These are phyloP conservation scores for Leptobrachium leishanense DNA, from an alignment of 2,113 vertebrate genomes.

Conservation along the genomic window DNA sequence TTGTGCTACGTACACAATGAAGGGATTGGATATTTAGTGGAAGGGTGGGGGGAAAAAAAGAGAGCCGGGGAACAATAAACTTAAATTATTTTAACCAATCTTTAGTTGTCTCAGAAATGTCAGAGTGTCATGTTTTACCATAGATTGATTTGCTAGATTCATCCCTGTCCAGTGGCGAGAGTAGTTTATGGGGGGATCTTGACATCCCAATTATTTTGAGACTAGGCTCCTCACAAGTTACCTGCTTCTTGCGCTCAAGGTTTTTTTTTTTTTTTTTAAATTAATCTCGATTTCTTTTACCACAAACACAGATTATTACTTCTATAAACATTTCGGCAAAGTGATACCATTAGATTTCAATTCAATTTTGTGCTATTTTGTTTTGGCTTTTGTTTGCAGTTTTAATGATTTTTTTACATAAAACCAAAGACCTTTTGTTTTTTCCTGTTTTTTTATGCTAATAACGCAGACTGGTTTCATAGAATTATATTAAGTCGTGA, in stretches of 20 bases:
- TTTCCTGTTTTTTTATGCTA: no score
- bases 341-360: no score
- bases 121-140: not conserved
- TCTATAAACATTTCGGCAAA: no score
- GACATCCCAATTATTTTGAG: not conserved
- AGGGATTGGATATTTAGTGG: constrained; percentile 41
- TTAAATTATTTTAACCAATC: constrained; percentile 39
- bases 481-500: no score
- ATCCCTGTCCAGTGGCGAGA: not conserved
- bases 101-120: constrained; percentile 31
- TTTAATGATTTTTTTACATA: no score
- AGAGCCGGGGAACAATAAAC: constrained; percentile 39
- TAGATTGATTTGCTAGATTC: not conserved
- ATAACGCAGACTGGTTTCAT: no score
- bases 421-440: no score
- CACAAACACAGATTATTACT: no score
- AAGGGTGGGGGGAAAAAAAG: constrained; percentile 9
- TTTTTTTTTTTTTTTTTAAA: not conserved
- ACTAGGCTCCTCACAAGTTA: not conserved
- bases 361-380: no score
- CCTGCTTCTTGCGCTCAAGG: not conserved
- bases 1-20: constrained; percentile 50
- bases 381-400: no score
- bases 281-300: not conserved
- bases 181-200: not conserved